phyloP scores from a whole-genome alignment of 2,888 invertebrate genomes.

The Noctua janthe region DNA sequence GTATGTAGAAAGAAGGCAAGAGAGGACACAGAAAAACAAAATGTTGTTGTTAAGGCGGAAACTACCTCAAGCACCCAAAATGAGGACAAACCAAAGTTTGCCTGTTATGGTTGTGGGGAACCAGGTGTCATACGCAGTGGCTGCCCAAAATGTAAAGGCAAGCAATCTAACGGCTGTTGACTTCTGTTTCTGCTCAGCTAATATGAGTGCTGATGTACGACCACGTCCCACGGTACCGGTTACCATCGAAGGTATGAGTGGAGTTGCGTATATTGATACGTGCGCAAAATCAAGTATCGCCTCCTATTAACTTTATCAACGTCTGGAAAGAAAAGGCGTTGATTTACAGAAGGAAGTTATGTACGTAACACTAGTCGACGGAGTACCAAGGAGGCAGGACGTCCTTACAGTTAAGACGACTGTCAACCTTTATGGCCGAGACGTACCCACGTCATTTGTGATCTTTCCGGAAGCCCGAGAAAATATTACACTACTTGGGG shows the following conservation, averaged over 20 bases:
- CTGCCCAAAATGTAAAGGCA: conserved; percentile 1
- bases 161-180: conserved; percentile 1
- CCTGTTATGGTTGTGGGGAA: conserved; percentile 57
- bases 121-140: conserved; percentile 41
- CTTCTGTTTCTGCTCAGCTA: conserved; percentile 31
- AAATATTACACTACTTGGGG: conserved; percentile 25
- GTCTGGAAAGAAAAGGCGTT: conserved; percentile 14
- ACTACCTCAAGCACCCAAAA: not conserved
- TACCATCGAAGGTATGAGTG: conserved; percentile 20
- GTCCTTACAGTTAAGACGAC: conserved; percentile 15
- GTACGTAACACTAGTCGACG: not conserved
- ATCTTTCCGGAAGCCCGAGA: conserved; percentile 4
- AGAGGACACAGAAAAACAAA: conserved; percentile 6
- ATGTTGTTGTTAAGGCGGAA: not conserved
- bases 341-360: not conserved
- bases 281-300: conserved; percentile 46
- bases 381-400: conserved; percentile 24
- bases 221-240: conserved; percentile 31
- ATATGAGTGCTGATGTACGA: conserved; percentile 25
- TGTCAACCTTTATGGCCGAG: conserved; percentile 10
- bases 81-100: conserved; percentile 33
- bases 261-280: conserved; percentile 41
- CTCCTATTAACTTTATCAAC: conserved; percentile 11
- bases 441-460: conserved; percentile 4
- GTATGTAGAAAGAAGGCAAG: conserved; percentile 32